Percentiles rank a stretch among this genome's conserved stretches.
phyloP scores from a whole-genome alignment of 2,888 invertebrate species.

The Yponomeuta malinellus region DNA sequence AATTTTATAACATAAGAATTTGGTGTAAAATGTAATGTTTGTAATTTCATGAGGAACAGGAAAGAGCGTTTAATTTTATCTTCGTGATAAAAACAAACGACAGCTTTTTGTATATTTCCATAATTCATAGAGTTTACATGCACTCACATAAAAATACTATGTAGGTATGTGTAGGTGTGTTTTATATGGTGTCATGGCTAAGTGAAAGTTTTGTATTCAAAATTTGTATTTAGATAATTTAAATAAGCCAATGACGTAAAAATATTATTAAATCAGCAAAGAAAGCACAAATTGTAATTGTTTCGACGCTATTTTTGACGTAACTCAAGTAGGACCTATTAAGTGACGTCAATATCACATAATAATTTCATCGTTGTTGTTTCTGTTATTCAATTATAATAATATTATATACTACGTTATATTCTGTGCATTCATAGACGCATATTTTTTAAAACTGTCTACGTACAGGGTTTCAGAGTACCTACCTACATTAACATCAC shows the following conservation, averaged over 20 bases:
- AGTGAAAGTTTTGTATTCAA: constrained; percentile 20
- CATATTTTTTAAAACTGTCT: neutral
- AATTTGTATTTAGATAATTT: constrained; percentile 8
- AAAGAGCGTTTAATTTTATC: constrained; percentile 22
- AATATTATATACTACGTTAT: constrained; percentile 14
- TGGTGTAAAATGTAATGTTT: constrained; percentile 26
- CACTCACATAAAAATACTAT: constrained; percentile 53
- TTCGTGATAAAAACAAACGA: constrained; percentile 55
- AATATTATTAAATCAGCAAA: neutral
- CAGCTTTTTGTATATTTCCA: constrained; percentile 72
- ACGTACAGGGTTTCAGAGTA: constrained; percentile 13
- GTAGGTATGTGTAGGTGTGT: constrained; percentile 43
- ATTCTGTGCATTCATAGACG: constrained; percentile 10
- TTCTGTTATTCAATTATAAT: constrained; percentile 13
- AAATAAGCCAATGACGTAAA: too few relatives aligned
- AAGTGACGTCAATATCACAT: neutral
- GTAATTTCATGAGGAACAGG: neutral
- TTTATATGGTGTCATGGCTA: constrained; percentile 48
- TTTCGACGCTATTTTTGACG: neutral
- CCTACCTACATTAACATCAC: neutral
- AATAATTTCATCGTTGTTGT: constrained; percentile 14
- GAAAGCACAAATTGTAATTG: neutral
- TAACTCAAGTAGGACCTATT: neutral
- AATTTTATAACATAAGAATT: constrained; percentile 42
- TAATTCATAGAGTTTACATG: constrained; percentile 59